Percentiles rank a stretch among this genome's conserved stretches.
phyloP scores from a whole-genome alignment of 2,888 invertebrate species.

The Cryptosula pallasiana region DNA sequence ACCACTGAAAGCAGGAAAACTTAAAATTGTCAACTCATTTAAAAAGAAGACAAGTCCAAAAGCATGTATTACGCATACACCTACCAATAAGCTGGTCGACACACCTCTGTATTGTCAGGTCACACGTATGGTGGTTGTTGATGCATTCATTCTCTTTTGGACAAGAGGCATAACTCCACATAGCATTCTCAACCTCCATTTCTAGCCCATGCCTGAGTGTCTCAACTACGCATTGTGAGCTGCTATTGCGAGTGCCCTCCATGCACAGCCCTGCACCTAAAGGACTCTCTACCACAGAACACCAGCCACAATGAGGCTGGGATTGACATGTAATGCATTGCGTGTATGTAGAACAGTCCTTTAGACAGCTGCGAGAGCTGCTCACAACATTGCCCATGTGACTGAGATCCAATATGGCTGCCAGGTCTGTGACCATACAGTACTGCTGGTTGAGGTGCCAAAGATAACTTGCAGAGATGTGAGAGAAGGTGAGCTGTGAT shows the following conservation, averaged over 20 bases:
- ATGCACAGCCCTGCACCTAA: constrained; percentile 71
- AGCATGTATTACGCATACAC: no score
- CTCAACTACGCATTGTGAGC: background rate
- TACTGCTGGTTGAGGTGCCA: background rate
- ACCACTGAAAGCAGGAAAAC: no score
- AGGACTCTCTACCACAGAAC: constrained; percentile 61
- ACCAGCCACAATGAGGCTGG: constrained; percentile 91
- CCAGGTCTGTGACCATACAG: background rate
- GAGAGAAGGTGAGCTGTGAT: background rate
- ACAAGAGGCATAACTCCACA: constrained; percentile 60
- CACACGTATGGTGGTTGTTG: constrained; percentile 86
- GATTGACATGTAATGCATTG: constrained; percentile 82
- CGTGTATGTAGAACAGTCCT: constrained; percentile 72
- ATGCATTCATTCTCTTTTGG: constrained; percentile 89
- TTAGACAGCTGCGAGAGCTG: constrained; percentile 69
- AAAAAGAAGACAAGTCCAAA: no score
- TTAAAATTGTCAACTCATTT: no score
- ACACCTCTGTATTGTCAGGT: constrained; percentile 79
- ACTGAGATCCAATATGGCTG: background rate
- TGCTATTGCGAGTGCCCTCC: constrained; percentile 59
- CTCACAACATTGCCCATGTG: constrained; percentile 24
- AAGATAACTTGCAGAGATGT: background rate
- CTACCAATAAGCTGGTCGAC: constrained; percentile 60
- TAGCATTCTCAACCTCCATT: background rate
- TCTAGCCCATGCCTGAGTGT: background rate